Evolutionary conservation across 2,797 vertebrate genomes (phyloP).

Genomic region (Harpagifer antarcticus): DNA sequence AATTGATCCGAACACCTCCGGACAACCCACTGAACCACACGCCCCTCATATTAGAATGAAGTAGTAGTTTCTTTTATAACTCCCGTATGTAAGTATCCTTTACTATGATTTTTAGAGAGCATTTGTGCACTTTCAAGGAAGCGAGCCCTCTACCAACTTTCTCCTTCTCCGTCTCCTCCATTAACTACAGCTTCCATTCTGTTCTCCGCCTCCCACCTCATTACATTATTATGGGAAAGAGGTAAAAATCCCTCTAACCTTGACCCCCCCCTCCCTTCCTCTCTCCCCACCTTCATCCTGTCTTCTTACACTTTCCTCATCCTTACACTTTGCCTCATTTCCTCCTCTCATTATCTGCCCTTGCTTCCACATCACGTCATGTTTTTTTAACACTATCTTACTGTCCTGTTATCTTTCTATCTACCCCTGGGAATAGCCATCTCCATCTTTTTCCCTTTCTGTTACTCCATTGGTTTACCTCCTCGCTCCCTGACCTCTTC

Average conservation of each 20-base stretch:
- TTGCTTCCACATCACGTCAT: slow-evolving; percentile 23
- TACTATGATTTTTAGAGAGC: slow-evolving; percentile 19
- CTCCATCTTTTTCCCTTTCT: slow-evolving; percentile 37
- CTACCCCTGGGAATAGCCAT: slow-evolving; percentile 45
- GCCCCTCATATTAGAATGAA: slow-evolving; percentile 6
- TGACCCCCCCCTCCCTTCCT: not conserved
- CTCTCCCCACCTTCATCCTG: slow-evolving; percentile 22
- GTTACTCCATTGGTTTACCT: slow-evolving; percentile 48
- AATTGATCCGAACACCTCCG: too few species aligned
- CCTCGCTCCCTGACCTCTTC: slow-evolving; percentile 30
- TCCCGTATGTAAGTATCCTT: slow-evolving; percentile 12
- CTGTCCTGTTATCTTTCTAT: slow-evolving; percentile 25
- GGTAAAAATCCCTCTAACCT: slow-evolving; percentile 55
- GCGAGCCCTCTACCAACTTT: slow-evolving; percentile 21
- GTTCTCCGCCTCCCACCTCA: slow-evolving; percentile 50
- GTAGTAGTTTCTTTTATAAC: slow-evolving; percentile 24
- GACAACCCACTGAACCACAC: too few species aligned
- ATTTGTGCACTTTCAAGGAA: slow-evolving; percentile 40
- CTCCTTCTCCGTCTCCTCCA: slow-evolving; percentile 35
- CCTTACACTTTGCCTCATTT: slow-evolving; percentile 46
- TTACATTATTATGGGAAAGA: slow-evolving; percentile 60
- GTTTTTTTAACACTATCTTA: slow-evolving; percentile 36
- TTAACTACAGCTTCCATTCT: slow-evolving; percentile 69
- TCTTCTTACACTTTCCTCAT: slow-evolving; percentile 31
- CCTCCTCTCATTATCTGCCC: slow-evolving; percentile 33